Evolutionary conservation across 1,140 invertebrate species (phyloP), one percentile per base, ranked within the genome.

Genomic region (Mizuhopecten yessoensis): DNA sequence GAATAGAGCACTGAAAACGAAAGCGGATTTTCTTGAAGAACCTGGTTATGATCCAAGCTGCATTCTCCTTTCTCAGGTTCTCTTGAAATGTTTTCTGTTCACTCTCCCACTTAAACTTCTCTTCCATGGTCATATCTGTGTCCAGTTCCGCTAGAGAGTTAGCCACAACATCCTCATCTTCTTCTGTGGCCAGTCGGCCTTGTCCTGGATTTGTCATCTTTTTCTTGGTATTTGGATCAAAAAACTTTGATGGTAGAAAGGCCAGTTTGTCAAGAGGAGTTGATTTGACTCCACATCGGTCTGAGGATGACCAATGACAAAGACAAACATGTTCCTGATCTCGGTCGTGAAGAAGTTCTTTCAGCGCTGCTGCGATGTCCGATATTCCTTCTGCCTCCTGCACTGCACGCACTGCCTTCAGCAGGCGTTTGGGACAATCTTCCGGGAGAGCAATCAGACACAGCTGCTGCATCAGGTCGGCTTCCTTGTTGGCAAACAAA

Each of bases 361-460:
- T 89, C 13, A 94, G 86, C 23, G 89, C 89, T 7, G 15, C 11
- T 17, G 90, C 93, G 33, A 94, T 87, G 49, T 94, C 93, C 29
- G 86, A 23, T 15, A 92, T 90, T 2, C 93, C 91, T 33, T 88
- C 91, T 10, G 91, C 91, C 33, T 89, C 42, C 29, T 93, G 89
- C 49, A 93, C 87, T 29, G 75, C 33, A 20, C 91, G 34, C 0
- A 94, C 36, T n/a, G 89, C 87, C 23, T 90, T 45, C 0, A 87
- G 0, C 23, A 93, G n/a, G 49, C 91, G 89, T 29, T 36, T 33
- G 34, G 92, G 89, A 29, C 39, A 89, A 17, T 91, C 45, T 29
- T 93, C 88, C 36, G 34, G 36, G 17, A 93, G n/a, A 0, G 88
- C 33, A 5, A 94, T 90, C 86, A 91, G 87, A 36, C 89, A 93